These are phyloP conservation scores for Melanerpes aurifrons DNA, from an alignment of 2,113 vertebrate genomes.

Conservation along the genomic window DNA sequence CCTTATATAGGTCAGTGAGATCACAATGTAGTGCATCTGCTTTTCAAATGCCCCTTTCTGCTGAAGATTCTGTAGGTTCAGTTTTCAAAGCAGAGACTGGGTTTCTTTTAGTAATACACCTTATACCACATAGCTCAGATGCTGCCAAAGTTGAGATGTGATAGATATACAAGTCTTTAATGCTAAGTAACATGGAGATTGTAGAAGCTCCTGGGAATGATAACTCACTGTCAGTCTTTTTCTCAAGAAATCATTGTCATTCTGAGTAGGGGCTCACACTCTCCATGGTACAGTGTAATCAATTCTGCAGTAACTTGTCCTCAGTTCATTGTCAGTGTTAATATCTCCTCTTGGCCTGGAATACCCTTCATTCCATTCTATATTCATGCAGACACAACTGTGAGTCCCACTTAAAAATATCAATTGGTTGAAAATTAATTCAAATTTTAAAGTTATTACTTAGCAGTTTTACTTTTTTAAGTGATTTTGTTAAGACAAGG, in stretches of 20 bases:
- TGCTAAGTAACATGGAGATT: background rate
- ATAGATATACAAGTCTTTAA: background rate
- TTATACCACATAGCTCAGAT: background rate
- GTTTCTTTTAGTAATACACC: background rate
- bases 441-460: background rate
- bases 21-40: background rate
- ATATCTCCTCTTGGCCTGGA: background rate
- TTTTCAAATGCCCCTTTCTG: background rate
- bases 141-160: background rate
- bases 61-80: background rate
- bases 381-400: constrained; percentile 23
- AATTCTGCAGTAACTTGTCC: constrained; percentile 10
- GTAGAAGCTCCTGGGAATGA: background rate
- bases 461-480: constrained; percentile 11
- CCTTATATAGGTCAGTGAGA: background rate
- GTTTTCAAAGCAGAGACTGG: background rate
- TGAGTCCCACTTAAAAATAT: constrained; percentile 20
- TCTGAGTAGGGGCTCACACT: background rate
- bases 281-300: background rate
- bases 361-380: constrained; percentile 16
- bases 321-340: background rate
- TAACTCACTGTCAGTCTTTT: background rate
- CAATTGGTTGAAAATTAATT: constrained; percentile 39
- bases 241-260: background rate
- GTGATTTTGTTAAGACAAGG: background rate